Percentiles rank a stretch among this genome's conserved stretches.
Evolutionary conservation across 2,113 vertebrate genomes (phyloP).

Genomic region (Passer montanus): DNA sequence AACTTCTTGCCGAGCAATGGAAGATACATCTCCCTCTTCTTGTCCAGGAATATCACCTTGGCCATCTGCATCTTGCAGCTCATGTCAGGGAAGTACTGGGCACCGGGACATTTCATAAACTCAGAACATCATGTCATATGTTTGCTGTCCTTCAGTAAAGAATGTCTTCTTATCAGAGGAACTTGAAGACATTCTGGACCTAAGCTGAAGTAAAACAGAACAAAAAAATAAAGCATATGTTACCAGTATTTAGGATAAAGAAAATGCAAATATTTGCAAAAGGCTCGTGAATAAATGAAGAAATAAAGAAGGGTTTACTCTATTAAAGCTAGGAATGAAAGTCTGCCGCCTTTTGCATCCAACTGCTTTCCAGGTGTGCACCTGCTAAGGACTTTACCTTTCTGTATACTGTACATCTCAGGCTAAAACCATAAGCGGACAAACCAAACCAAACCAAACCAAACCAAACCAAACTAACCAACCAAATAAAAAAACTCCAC

Average conservation of each 20-base stretch:
- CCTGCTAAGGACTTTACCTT: neutral
- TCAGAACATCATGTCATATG: neutral
- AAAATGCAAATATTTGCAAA: neutral
- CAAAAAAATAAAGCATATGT: neutral
- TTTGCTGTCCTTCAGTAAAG: neutral
- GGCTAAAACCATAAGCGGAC: neutral
- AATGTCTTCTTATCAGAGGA: neutral
- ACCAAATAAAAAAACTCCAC: neutral
- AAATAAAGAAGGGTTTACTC: neutral
- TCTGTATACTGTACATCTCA: neutral
- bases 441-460: neutral
- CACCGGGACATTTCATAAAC: too few relatives aligned
- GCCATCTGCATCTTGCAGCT: neutral
- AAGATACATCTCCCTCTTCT: neutral
- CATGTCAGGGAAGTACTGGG: neutral
- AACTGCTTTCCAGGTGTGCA: neutral
- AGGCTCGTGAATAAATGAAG: neutral
- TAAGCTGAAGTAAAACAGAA: neutral
- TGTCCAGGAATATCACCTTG: neutral
- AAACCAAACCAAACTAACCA: neutral
- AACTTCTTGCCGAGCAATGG: neutral
- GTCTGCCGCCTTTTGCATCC: neutral
- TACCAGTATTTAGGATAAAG: neutral
- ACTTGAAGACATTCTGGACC: neutral
- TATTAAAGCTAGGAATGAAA: neutral